Evolutionary conservation across 64 coral and sea anemone genomes (phyloP), one percentile per base, ranked within the genome.

Genomic region (Hydrozoanthus tunicans): DNA sequence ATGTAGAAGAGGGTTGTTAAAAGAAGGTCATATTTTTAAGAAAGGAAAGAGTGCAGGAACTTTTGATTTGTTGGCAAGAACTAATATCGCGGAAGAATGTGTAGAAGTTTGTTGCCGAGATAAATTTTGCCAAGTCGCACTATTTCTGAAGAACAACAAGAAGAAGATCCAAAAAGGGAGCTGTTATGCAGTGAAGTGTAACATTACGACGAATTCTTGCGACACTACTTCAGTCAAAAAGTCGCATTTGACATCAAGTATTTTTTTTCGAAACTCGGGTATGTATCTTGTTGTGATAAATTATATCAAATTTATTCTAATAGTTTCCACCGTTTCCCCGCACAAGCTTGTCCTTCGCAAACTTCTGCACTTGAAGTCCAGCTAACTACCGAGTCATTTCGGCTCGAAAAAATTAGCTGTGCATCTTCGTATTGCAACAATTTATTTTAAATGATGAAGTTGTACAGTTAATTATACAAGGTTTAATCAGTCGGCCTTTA

Each of bases 161-260:
- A 56, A 64, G 0, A 82, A 27, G 6, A 43, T 32, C 11, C 59
- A 79, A 13, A 66, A 54, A 61, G 84, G 84, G 6, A 88, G 84
- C 84, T 88, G 84, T 70, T 88, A 88, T 88, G 84, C 69, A 61
- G 84, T 88, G 56, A 73, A 60, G 84, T 88, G 84, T 61, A 88
- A 61, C 57, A 59, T 61, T 70, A 51, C 55, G 3, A 7, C 4
- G 14, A 12, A 61, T 74, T 88, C 84, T 5, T 88, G 84, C 13
- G 69, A 58, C 59, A 88, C 84, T 51, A 74, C 51, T 73, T 55
- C 26, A 43, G 84, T 88, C 55, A 73, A 10, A 59, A 88, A 74
- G 14, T 57, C n/a, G 12, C 20, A 43, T 73, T 88, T 88, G 20
- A 58, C n/a, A 58, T 88, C 84, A 88, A 88, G 84, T 88, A 88